Conservation (phyloP, 2,113 vertebrate genomes). For the Tragelaphus strepsiceros region DNA sequence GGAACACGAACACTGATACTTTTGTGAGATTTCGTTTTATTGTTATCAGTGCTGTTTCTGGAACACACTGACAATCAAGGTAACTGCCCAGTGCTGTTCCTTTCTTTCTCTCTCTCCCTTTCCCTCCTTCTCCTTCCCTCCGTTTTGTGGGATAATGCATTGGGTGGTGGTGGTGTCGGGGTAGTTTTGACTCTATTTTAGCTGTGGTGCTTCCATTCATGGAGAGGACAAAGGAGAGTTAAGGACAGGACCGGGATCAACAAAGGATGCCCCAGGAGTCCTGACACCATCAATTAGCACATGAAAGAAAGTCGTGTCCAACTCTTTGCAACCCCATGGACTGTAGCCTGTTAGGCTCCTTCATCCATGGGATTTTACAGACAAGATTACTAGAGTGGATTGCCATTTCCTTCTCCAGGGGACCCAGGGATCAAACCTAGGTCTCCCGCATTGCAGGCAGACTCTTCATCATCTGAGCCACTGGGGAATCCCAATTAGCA, state of each 20-base stretch:
- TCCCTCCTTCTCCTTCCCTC: neutral
- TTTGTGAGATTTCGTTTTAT: neutral
- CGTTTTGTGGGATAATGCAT: neutral
- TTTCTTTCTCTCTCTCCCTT: neutral
- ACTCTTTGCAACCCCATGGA: neutral
- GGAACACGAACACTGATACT: conserved; percentile 26
- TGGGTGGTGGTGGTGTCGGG: neutral
- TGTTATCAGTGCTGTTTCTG: neutral
- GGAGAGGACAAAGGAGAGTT: neutral
- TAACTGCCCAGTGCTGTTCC: neutral
- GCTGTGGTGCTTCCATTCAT: neutral
- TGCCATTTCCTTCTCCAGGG: neutral
- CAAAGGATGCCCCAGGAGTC: neutral
- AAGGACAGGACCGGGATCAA: neutral
- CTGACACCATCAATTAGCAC: neutral
- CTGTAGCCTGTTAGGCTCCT: neutral
- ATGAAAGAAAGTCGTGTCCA: neutral
- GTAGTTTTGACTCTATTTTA: neutral
- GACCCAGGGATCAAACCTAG: neutral
- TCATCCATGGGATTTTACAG: neutral
- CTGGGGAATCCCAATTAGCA: neutral
- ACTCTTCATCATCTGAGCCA: neutral
- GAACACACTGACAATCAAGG: neutral
- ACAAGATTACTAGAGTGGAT: neutral
- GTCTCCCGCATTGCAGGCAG: neutral